Conservation (phyloP, 2,797 vertebrate species). For the Typhlichthys eigenmanni region DNA sequence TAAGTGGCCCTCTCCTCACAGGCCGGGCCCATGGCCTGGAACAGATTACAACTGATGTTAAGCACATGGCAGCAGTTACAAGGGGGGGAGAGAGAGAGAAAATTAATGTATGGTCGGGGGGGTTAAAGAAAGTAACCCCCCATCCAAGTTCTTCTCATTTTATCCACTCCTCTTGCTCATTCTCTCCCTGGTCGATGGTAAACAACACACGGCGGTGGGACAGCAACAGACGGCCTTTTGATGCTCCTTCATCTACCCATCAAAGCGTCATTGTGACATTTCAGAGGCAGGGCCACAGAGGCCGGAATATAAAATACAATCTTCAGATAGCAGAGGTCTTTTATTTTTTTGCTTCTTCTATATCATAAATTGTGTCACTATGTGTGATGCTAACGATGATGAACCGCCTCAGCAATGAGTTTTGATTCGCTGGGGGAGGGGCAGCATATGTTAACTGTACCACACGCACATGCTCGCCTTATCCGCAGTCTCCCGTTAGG, state of each 20-base stretch:
- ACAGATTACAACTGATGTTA: slow-evolving; percentile 84
- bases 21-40: slow-evolving; percentile 74
- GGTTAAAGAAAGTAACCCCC: slow-evolving; percentile 25
- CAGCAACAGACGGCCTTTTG: slow-evolving; percentile 20
- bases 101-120: neutral
- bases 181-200: slow-evolving; percentile 4
- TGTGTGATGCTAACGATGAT: slow-evolving; percentile 23
- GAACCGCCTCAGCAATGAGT: slow-evolving; percentile 17
- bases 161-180: slow-evolving; percentile 30
- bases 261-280: slow-evolving; percentile 15
- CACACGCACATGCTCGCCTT: slow-evolving; percentile 30
- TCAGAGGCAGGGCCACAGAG: slow-evolving; percentile 15
- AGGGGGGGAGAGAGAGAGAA: slow-evolving; percentile 7
- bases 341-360: neutral
- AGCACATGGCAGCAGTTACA: slow-evolving; percentile 84
- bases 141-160: slow-evolving; percentile 22
- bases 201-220: slow-evolving; percentile 9
- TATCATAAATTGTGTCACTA: slow-evolving; percentile 11
- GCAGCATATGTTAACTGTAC: slow-evolving; percentile 46
- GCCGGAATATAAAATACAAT: slow-evolving; percentile 28
- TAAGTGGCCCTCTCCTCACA: slow-evolving; percentile 57
- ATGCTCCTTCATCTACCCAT: slow-evolving; percentile 21
- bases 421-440: slow-evolving; percentile 20
- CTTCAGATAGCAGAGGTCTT: slow-evolving; percentile 1
- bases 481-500: slow-evolving; percentile 36